Conservation (phyloP, 2,113 vertebrate genomes). For the Pseudorasbora parva region DNA sequence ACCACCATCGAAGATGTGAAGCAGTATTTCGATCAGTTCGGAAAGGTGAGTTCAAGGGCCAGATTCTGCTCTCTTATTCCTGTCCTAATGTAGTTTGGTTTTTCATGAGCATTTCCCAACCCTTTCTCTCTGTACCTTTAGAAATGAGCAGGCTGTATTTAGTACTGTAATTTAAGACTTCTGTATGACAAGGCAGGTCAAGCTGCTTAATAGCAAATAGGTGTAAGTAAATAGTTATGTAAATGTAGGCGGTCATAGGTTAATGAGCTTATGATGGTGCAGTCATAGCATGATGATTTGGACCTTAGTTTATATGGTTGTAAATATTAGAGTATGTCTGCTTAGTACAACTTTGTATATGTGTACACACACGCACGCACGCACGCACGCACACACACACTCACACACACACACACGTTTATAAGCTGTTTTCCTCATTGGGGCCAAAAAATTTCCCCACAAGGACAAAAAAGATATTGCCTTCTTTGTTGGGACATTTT, state of each 20-base stretch:
- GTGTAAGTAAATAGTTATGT: background rate
- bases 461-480: too few relatives aligned
- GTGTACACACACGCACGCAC: background rate
- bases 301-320: background rate
- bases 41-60: conserved; percentile 84
- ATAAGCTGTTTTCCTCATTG: too few relatives aligned
- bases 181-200: background rate
- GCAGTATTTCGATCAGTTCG: conserved; percentile 98
- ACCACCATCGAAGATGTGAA: conserved; percentile 98
- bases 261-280: background rate
- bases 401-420: too few relatives aligned
- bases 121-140: background rate
- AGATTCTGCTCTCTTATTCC: background rate
- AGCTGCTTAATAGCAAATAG: background rate
- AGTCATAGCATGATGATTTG: background rate
- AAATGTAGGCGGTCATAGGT: background rate
- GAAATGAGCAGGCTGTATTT: background rate
- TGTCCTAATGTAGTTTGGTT: background rate
- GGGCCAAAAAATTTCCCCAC: too few relatives aligned
- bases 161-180: background rate
- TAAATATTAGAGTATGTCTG: background rate
- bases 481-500: too few relatives aligned
- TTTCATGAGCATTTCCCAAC: background rate
- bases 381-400: too few relatives aligned
- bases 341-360: background rate